Percentiles rank a stretch among this genome's conserved stretches.
phyloP scores from a whole-genome alignment of 2,888 invertebrate species.

The Antheraea yamamai region DNA sequence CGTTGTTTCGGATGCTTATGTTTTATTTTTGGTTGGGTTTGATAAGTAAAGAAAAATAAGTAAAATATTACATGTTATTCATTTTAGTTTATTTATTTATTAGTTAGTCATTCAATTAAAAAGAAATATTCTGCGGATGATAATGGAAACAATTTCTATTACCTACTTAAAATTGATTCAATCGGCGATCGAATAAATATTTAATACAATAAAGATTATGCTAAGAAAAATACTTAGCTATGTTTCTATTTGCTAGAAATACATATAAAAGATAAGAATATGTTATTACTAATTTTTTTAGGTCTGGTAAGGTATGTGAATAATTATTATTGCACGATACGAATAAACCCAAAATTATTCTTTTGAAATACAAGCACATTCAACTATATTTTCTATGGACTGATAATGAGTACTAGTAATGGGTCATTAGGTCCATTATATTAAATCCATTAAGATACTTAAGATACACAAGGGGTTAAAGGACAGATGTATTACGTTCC shows the following conservation, averaged over 20 bases:
- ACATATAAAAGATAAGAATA: background rate
- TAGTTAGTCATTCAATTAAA: too few species aligned
- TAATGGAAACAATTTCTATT: background rate
- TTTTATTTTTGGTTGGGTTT: too few species aligned
- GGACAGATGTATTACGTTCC: constrained; percentile 67
- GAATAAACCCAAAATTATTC: background rate
- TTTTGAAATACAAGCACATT: background rate
- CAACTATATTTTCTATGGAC: background rate
- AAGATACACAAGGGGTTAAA: constrained; percentile 35
- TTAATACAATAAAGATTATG: too few species aligned
- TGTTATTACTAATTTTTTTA: background rate
- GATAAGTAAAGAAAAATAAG: too few species aligned
- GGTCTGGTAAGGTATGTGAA: background rate
- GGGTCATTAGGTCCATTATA: background rate
- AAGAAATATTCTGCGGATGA: too few species aligned
- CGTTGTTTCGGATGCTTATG: too few species aligned
- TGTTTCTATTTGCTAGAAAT: background rate
- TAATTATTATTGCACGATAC: background rate
- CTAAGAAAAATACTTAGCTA: background rate
- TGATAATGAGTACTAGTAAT: background rate
- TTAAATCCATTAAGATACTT: background rate
- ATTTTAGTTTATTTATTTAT: too few species aligned
- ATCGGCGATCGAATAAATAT: background rate
- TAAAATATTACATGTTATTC: too few species aligned
- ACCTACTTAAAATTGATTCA: background rate